phyloP scores from a whole-genome alignment of 2,113 vertebrate species.

The Myrmophylax atrothorax region DNA sequence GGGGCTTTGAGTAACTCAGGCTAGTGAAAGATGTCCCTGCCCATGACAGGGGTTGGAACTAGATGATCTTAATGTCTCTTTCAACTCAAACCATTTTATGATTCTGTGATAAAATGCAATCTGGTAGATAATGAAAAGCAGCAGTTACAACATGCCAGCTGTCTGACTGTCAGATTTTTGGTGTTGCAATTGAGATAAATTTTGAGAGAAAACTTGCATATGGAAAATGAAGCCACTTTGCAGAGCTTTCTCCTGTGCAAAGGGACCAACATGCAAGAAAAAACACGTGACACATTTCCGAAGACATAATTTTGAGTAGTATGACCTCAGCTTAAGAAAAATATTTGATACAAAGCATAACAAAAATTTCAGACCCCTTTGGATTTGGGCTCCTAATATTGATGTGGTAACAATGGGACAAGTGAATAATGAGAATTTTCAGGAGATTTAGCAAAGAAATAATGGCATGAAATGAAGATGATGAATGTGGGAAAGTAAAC shows the following conservation, averaged over 20 bases:
- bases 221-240: not conserved
- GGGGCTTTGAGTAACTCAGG: not conserved
- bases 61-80: not conserved
- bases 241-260: not conserved
- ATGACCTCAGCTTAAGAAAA: not conserved
- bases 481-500: not conserved
- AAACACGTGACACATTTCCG: not conserved
- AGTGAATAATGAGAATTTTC: not conserved
- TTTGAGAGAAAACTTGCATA: not conserved
- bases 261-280: not conserved
- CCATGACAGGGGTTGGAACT: not conserved
- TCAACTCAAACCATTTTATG: not conserved
- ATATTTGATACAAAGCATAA: accelerated
- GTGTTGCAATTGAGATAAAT: not conserved
- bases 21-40: not conserved
- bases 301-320: not conserved
- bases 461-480: not conserved
- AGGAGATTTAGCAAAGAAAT: not conserved
- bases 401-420: not conserved
- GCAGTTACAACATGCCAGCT: not conserved
- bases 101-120: not conserved
- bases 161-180: not conserved
- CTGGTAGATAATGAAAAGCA: not conserved
- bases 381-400: not conserved
- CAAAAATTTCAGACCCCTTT: not conserved